Evolutionary conservation across 1,140 invertebrate genomes (phyloP).

Genomic region (Anastrepha ludens): DNA sequence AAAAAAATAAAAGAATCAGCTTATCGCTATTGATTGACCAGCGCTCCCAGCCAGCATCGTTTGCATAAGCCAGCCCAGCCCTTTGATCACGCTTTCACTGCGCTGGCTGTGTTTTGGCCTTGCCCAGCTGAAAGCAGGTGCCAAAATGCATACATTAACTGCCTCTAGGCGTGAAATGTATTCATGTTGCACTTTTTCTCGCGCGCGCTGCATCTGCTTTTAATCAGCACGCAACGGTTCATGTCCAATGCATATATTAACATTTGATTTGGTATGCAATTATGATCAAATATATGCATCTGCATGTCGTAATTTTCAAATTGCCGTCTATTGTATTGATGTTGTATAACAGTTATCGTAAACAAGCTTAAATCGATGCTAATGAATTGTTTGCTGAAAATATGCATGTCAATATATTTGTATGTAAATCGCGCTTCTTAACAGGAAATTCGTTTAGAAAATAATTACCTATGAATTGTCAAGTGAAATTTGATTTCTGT

Average conservation of each 20-base stretch:
- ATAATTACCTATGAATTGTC: not conserved
- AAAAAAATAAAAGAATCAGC: not conserved
- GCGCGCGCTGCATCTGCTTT: not conserved
- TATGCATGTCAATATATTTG: not conserved
- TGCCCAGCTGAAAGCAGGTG: not conserved
- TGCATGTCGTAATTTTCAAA: too few species aligned
- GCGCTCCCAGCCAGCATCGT: not conserved
- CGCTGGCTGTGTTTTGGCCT: not conserved
- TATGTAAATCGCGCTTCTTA: not conserved
- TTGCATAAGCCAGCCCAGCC: not conserved
- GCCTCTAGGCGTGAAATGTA: not conserved
- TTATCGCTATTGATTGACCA: not conserved
- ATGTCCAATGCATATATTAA: not conserved
- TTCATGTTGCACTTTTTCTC: not conserved
- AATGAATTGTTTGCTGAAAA: not conserved
- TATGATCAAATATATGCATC: not conserved
- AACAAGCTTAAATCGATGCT: constrained; percentile 22
- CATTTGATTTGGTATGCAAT: constrained; percentile 20
- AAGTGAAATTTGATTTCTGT: not conserved
- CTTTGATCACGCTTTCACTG: not conserved
- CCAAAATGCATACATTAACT: not conserved
- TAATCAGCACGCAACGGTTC: not conserved
- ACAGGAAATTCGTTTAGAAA: not conserved
- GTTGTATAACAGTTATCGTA: not conserved
- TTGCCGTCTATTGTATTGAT: not conserved